Evolutionary conservation across 2,113 vertebrate species (phyloP), one percentile per base, ranked within the genome.

Genomic region (Archilochus colubris): DNA sequence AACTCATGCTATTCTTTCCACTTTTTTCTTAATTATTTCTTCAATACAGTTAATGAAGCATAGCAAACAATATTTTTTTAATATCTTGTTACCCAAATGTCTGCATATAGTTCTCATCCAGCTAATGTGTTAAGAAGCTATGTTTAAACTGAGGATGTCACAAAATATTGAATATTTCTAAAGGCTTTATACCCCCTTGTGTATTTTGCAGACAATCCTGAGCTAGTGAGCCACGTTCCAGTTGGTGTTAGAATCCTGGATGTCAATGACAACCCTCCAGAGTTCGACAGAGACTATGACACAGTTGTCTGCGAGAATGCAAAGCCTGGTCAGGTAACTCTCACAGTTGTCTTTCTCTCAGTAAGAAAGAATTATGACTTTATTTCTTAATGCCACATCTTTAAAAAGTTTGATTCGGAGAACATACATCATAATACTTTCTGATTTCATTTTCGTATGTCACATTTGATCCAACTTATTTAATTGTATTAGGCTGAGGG

Each of bases 231-330:
- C 91, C 98, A 98, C 4, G 98, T 99, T 84, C 98, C 98, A 8
- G 98, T 99, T 93, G 98, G 97, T 74, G 96, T 99, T 95, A 99
- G 98, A 98, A 98, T 99, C 66, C 97, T 99, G 78, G 99, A 99
- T 66, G 90, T 99, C 94, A 99, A 99, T 83, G 99, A 99, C 98
- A 99, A 99, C 88, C 98, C 98, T 11, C 99, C 99, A 0, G 97
- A 99, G 91, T 98, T 99, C 61, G 97, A 98, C 61, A 98, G 97
- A 55, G 98, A 99, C 31, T 98, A 99, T 85, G 98, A 99, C 86
- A 97, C 99, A 94, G 97, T 99, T 15, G 98, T 99, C 92, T 99
- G 99, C 92, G 99, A 99, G 96, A 99, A 98, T 97, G 98, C 98
- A 69, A 98, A 98, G 92, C 98, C 98, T 30, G 98, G 98, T 68